A percentile compares a stretch with the other conserved stretches of the same genome.
phyloP scores from a whole-genome alignment of 2,888 invertebrate genomes.

The Orthonevra nobilis region DNA sequence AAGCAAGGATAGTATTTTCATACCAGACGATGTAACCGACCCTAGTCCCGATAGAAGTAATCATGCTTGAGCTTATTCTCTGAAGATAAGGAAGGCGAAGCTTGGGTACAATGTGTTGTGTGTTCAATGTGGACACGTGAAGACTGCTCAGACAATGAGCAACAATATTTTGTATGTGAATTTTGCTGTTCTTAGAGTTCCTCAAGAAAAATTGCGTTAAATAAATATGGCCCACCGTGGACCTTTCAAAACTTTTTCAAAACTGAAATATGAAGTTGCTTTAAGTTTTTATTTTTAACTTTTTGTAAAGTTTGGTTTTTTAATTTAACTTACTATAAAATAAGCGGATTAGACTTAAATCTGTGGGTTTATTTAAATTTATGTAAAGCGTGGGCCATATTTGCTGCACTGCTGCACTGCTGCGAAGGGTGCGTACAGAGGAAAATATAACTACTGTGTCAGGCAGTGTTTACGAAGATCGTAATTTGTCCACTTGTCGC shows the following conservation, averaged over 20 bases:
- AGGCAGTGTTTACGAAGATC: no score
- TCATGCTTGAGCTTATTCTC: constrained; percentile 29
- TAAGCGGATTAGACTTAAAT: no score
- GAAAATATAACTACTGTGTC: no score
- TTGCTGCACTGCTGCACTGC: no score
- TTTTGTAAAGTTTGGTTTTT: neutral
- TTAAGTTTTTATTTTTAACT: neutral
- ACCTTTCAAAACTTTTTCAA: neutral
- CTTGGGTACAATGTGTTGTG: constrained; percentile 23
- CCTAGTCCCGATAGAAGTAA: constrained; percentile 3
- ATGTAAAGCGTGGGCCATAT: no score
- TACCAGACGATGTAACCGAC: constrained; percentile 12
- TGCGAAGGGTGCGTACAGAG: no score
- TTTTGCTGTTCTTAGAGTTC: neutral
- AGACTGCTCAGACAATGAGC: constrained; percentile 15
- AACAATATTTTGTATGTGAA: constrained; percentile 5
- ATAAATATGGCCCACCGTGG: constrained; percentile 3
- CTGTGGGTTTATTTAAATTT: neutral
- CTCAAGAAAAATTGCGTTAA: neutral
- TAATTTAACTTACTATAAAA: neutral
- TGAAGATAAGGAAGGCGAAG: constrained; percentile 16
- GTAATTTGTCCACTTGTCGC: no score
- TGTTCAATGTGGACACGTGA: constrained; percentile 9
- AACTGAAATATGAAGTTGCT: no score
- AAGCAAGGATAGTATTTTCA: constrained; percentile 21